phyloP scores from a whole-genome alignment of 2,888 invertebrate genomes.

The Nipponacmea schrenckii region DNA sequence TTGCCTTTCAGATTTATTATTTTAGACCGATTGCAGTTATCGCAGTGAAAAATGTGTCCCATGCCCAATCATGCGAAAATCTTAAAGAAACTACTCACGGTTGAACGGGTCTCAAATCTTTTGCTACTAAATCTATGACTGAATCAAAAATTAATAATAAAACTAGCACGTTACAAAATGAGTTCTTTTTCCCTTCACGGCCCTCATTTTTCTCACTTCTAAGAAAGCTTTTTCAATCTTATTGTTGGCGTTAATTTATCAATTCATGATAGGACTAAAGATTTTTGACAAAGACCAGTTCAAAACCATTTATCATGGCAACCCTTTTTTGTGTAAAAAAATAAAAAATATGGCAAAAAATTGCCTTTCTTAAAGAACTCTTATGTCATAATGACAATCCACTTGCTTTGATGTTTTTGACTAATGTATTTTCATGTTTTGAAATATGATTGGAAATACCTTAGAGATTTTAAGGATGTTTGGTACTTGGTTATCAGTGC shows the following conservation, averaged over 20 bases:
- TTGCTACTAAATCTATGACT: background rate
- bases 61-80: slow-evolving; percentile 23
- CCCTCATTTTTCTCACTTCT: slow-evolving; percentile 6
- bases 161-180: slow-evolving; percentile 7
- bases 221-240: background rate
- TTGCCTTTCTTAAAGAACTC: too few species aligned
- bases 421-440: too few species aligned
- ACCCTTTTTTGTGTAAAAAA: too few species aligned
- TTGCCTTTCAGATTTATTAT: slow-evolving; percentile 5
- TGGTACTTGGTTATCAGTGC: too few species aligned
- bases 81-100: slow-evolving; percentile 1
- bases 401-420: too few species aligned
- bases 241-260: background rate
- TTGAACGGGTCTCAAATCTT: slow-evolving; percentile 3
- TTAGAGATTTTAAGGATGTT: too few species aligned
- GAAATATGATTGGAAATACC: too few species aligned
- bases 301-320: background rate
- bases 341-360: too few species aligned
- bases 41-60: slow-evolving; percentile 29
- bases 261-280: slow-evolving; percentile 1
- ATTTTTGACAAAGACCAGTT: background rate
- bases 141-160: slow-evolving; percentile 9
- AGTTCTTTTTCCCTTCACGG: background rate
- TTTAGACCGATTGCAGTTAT: slow-evolving; percentile 22
- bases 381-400: too few species aligned